Evolutionary conservation across 2,888 invertebrate genomes (phyloP).

Genomic region (Drosophila gaucha): DNA sequence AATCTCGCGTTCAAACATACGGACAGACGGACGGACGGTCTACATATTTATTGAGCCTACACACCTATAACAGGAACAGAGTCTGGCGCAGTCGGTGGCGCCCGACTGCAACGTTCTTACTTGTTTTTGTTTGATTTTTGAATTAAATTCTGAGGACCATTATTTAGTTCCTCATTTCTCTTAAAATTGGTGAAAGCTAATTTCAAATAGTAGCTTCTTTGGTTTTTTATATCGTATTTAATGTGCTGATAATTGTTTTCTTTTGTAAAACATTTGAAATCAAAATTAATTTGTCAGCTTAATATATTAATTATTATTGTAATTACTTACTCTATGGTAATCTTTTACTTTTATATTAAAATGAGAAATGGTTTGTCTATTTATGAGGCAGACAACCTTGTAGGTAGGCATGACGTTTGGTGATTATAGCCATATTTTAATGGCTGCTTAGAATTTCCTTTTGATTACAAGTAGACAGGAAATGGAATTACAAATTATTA

Average conservation of each 20-base stretch:
- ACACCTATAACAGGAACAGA: no score
- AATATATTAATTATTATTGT: neutral
- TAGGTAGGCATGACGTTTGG: neutral
- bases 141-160: no score
- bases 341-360: neutral
- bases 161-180: no score
- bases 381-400: slow-evolving; percentile 32
- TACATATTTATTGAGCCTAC: no score
- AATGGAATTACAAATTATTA: slow-evolving; percentile 29
- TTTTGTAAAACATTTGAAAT: neutral
- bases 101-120: no score
- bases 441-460: slow-evolving; percentile 14
- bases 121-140: no score
- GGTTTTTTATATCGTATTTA: neutral
- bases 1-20: no score
- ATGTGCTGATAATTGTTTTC: neutral
- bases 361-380: slow-evolving; percentile 18
- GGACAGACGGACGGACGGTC: no score
- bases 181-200: no score
- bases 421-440: slow-evolving; percentile 12
- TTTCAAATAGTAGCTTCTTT: neutral
- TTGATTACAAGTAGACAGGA: slow-evolving; percentile 30
- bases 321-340: neutral
- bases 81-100: no score
- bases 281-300: neutral